These are phyloP conservation scores for Andrena cerasifolii DNA, from an alignment of 1,140 invertebrate species.

Conservation along the genomic window DNA sequence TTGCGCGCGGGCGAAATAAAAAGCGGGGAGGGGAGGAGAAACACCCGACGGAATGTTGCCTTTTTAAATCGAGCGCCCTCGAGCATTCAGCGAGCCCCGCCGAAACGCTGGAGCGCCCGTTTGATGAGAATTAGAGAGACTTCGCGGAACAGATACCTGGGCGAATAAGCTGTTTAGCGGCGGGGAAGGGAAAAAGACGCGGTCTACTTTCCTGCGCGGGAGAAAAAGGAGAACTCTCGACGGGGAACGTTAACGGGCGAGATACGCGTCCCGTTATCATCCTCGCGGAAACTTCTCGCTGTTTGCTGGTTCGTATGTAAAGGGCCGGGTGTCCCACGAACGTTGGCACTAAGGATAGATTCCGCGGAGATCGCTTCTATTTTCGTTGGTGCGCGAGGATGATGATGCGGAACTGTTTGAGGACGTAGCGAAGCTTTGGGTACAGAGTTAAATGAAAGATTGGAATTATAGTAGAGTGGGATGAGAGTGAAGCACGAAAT, in stretches of 20 bases:
- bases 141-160: too few species aligned
- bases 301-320: conserved; percentile 23
- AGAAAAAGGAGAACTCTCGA: background rate
- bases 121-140: background rate
- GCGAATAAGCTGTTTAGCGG: background rate
- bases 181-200: background rate
- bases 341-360: too few species aligned
- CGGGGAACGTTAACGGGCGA: background rate
- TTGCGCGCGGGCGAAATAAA: background rate
- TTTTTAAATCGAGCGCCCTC: background rate
- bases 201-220: background rate
- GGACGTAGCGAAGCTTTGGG: too few species aligned
- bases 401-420: too few species aligned
- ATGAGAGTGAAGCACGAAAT: too few species aligned
- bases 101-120: background rate
- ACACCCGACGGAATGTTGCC: background rate
- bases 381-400: too few species aligned
- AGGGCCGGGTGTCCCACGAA: too few species aligned
- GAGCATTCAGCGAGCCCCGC: background rate
- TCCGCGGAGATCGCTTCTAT: too few species aligned
- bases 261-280: conserved; percentile 16
- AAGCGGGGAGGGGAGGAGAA: background rate
- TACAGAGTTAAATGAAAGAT: too few species aligned
- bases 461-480: too few species aligned
- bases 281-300: conserved; percentile 34